A percentile compares a stretch with the other conserved stretches of the same genome.
Evolutionary conservation across 2,113 vertebrate genomes (phyloP).

Genomic region (Ursus arctos): DNA sequence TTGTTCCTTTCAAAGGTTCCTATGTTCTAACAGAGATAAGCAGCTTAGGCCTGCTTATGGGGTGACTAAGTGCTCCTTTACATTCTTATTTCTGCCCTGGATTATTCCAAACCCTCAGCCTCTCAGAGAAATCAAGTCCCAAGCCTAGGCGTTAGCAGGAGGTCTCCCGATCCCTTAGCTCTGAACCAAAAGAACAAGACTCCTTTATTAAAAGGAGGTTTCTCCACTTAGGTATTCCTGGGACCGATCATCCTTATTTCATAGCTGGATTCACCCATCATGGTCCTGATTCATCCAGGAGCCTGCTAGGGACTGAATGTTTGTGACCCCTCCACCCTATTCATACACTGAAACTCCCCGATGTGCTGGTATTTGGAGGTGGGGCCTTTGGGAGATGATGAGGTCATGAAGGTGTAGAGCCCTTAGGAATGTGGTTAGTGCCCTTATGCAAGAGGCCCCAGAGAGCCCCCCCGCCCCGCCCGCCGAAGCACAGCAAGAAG

Average conservation of each 20-base stretch:
- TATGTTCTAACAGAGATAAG: conserved; percentile 70
- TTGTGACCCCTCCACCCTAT: neutral
- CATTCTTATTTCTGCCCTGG: neutral
- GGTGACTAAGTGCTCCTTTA: neutral
- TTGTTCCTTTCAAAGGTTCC: conserved; percentile 60
- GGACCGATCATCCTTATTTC: neutral
- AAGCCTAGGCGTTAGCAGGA: neutral
- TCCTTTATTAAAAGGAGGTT: neutral
- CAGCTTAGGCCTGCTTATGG: conserved; percentile 23
- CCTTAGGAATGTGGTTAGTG: neutral
- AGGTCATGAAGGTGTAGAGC: neutral
- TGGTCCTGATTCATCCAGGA: neutral
- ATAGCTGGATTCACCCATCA: neutral
- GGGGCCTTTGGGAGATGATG: neutral
- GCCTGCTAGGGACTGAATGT: neutral
- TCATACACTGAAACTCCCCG: neutral
- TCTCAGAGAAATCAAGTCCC: neutral
- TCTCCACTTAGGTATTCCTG: neutral
- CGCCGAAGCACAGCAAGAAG: neutral
- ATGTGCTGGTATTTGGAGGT: neutral
- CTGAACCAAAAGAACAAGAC: neutral
- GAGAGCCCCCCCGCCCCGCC: neutral
- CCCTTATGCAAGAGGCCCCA: neutral
- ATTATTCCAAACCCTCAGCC: conserved; percentile 15
- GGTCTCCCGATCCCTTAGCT: neutral